A percentile compares a stretch with the other conserved stretches of the same genome.
phyloP scores from a whole-genome alignment of 2,113 vertebrate genomes.

The Polyodon spathula region DNA sequence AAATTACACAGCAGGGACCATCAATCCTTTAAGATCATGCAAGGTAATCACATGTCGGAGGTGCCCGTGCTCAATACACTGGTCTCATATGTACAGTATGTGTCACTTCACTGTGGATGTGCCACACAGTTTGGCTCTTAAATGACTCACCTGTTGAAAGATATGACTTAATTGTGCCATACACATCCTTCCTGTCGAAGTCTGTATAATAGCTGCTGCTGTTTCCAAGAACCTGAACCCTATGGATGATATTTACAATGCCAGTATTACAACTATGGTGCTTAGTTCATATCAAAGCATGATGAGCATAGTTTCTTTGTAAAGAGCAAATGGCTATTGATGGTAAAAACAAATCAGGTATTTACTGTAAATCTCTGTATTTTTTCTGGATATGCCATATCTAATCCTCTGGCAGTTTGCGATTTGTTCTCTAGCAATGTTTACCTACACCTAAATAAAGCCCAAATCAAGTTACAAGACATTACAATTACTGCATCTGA shows the following conservation, averaged over 20 bases:
- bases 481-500: not conserved
- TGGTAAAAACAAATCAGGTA: not conserved
- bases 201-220: slow-evolving; percentile 36
- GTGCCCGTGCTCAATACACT: not conserved
- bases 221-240: slow-evolving; percentile 36
- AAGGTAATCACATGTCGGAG: too few species aligned
- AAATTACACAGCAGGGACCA: not conserved
- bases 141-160: slow-evolving; percentile 44
- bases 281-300: not conserved
- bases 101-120: not conserved
- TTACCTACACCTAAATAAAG: not conserved
- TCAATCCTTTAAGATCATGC: not conserved
- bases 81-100: not conserved
- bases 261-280: not conserved
- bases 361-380: not conserved
- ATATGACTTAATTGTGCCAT: slow-evolving; percentile 37
- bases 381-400: not conserved
- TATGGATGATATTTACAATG: slow-evolving; percentile 14
- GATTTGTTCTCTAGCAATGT: not conserved
- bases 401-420: not conserved
- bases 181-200: slow-evolving; percentile 40
- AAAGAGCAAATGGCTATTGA: not conserved
- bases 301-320: not conserved
- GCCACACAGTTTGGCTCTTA: not conserved
- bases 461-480: not conserved